A percentile compares a stretch with the other conserved stretches of the same genome.
Evolutionary conservation across 2,888 invertebrate genomes (phyloP).

Genomic region (Sthenelais limicola): DNA sequence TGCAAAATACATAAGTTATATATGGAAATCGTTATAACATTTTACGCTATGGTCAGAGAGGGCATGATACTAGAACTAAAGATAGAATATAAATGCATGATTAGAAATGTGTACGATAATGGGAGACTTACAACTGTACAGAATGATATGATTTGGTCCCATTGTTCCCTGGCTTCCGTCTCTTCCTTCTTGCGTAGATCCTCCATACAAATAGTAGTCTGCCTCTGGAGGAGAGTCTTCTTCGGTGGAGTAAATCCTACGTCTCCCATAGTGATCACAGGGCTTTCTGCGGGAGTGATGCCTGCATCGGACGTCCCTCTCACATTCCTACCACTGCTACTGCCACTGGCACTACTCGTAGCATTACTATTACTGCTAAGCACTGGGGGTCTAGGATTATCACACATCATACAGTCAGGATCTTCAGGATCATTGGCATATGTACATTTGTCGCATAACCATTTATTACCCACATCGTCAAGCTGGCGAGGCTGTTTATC

Average conservation of each 20-base stretch:
- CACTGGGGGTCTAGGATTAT: background rate
- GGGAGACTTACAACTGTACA: slow-evolving; percentile 82
- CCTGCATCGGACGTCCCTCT: too few species aligned
- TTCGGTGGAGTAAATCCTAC: slow-evolving; percentile 3
- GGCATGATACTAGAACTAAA: too few species aligned
- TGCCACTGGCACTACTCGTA: background rate
- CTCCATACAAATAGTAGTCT: slow-evolving; percentile 86
- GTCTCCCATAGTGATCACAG: too few species aligned
- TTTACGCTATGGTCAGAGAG: too few species aligned
- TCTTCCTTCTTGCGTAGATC: slow-evolving; percentile 87
- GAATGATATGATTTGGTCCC: slow-evolving; percentile 92
- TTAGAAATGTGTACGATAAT: background rate
- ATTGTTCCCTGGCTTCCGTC: slow-evolving; percentile 88
- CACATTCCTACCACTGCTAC: background rate
- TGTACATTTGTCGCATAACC: slow-evolving; percentile 91
- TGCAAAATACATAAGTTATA: too few species aligned
- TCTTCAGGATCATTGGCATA: slow-evolving; percentile 82
- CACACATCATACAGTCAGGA: slow-evolving; percentile 87
- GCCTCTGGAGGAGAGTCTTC: slow-evolving; percentile 52
- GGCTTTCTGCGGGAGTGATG: too few species aligned
- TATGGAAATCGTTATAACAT: too few species aligned
- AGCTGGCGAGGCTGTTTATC: background rate
- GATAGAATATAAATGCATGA: too few species aligned
- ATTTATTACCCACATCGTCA: slow-evolving; percentile 66
- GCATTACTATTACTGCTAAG: background rate